Conservation (phyloP, 2,113 vertebrate species). For the Odontophorus gujanensis region DNA sequence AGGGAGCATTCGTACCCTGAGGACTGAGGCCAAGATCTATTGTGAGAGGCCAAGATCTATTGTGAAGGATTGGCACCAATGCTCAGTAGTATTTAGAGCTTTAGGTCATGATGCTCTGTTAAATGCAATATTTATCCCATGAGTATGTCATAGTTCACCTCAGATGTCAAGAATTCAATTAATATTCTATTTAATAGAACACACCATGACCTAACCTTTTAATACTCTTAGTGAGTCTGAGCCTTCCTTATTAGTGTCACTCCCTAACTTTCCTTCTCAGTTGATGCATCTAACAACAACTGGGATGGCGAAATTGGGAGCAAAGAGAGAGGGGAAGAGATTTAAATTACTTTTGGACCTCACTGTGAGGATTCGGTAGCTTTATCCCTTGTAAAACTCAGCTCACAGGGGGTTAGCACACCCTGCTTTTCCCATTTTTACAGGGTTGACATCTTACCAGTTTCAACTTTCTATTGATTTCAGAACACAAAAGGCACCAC, state of each 20-base stretch:
- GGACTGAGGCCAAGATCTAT: not conserved
- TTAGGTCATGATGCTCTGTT: conserved; percentile 44
- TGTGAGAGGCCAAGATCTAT: conserved; percentile 22
- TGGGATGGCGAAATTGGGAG: conserved; percentile 23
- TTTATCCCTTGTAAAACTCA: conserved; percentile 30
- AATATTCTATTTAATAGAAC: conserved; percentile 59
- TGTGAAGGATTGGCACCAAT: conserved; percentile 15
- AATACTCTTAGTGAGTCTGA: conserved; percentile 44
- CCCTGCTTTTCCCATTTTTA: not conserved
- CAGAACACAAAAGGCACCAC: not conserved
- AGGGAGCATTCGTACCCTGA: not conserved
- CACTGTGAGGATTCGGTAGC: conserved; percentile 46
- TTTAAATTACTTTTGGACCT: conserved; percentile 47
- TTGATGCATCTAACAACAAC: conserved; percentile 34
- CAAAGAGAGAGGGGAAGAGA: conserved; percentile 2
- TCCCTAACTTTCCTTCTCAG: conserved; percentile 45
- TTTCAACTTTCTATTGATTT: not conserved
- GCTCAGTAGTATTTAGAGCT: conserved; percentile 38
- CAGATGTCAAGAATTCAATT: conserved; percentile 65
- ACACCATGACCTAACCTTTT: conserved; percentile 59
- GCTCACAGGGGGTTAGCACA: not conserved
- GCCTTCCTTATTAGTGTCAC: conserved; percentile 46
- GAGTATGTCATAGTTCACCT: conserved; percentile 57
- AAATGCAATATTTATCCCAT: conserved; percentile 61
- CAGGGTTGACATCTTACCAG: not conserved